phyloP scores from a whole-genome alignment of 2,113 vertebrate species.

The Psittacula cyanocephala region DNA sequence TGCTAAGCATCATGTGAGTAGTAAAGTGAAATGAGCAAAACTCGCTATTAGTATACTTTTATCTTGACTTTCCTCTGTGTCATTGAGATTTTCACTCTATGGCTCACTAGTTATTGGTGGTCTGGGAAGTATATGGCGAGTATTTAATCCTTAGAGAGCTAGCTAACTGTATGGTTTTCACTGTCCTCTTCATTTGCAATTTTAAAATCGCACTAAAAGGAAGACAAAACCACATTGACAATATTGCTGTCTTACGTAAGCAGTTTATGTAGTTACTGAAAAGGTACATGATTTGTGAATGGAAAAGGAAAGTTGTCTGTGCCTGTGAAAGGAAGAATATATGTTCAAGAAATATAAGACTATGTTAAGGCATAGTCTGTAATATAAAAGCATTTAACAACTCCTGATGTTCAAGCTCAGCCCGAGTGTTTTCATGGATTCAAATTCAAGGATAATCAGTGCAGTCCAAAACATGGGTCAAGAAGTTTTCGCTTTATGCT shows the following conservation, averaged over 20 bases:
- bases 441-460: background rate
- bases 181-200: background rate
- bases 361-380: background rate
- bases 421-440: background rate
- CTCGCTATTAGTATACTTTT: background rate
- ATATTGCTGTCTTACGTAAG: background rate
- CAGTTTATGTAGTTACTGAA: background rate
- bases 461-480: background rate
- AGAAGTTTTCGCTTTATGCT: background rate
- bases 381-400: background rate
- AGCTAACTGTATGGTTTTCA: background rate
- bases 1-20: background rate
- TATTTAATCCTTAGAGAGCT: background rate
- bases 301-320: background rate
- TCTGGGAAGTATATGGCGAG: background rate
- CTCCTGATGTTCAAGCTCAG: background rate
- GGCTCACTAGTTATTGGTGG: background rate
- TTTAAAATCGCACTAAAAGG: background rate
- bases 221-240: background rate
- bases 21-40: background rate
- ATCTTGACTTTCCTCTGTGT: background rate
- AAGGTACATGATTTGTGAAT: background rate
- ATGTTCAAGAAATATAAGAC: background rate
- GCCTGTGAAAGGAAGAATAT: background rate
- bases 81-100: background rate